Percentiles rank a stretch among this genome's conserved stretches.
phyloP scores from a whole-genome alignment of 2,113 vertebrate species.

The Columba livia region DNA sequence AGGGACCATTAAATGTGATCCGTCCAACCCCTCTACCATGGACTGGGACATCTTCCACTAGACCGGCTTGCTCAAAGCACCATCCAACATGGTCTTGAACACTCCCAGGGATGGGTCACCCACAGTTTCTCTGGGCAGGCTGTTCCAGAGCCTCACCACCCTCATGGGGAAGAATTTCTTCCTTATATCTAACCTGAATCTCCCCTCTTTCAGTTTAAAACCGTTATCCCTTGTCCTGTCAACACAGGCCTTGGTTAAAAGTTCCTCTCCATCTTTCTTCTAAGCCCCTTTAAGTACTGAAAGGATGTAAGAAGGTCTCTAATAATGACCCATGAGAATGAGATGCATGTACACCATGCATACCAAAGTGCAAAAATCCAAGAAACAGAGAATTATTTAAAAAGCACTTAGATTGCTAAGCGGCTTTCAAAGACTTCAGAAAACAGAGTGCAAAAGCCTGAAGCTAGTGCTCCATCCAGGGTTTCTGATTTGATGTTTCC shows the following conservation, averaged over 20 bases:
- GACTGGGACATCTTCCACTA: background rate
- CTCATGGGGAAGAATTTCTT: background rate
- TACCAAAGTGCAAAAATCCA: background rate
- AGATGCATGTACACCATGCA: background rate
- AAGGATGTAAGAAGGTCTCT: background rate
- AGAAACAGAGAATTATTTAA: background rate
- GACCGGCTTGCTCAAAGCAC: background rate
- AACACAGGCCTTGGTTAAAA: background rate
- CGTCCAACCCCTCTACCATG: background rate
- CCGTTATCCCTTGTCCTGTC: accelerated
- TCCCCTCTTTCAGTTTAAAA: background rate
- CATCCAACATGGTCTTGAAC: background rate
- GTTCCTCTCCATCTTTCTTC: background rate
- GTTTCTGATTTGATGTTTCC: background rate
- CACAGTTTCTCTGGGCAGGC: background rate
- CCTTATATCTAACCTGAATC: background rate
- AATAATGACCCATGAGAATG: background rate
- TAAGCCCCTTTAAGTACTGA: background rate
- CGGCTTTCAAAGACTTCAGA: background rate
- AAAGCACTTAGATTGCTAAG: background rate
- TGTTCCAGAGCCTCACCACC: background rate
- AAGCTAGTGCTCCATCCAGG: background rate
- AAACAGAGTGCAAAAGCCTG: background rate
- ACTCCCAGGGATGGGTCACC: background rate
- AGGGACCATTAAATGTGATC: background rate